Conservation (phyloP, 2,888 invertebrate species). For the Alcis repandata region DNA sequence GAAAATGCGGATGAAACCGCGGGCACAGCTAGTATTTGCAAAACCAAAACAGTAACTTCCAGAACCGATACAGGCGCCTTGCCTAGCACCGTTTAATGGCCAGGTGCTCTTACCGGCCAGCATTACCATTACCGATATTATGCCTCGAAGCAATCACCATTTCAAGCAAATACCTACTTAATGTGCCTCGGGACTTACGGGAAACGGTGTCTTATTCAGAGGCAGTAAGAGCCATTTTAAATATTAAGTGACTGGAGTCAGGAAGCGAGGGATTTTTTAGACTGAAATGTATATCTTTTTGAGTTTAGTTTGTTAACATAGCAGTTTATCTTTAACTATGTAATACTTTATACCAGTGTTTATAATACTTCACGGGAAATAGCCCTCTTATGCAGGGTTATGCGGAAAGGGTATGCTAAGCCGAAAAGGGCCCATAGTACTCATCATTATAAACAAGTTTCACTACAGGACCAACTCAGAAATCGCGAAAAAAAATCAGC, state of each 20-base stretch:
- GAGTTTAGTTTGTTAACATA: neutral
- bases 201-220: conserved; percentile 14
- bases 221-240: conserved; percentile 8
- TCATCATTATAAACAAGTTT: too few relatives aligned
- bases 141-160: conserved; percentile 44
- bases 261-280: neutral
- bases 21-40: too few relatives aligned
- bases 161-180: conserved; percentile 29
- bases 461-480: too few relatives aligned
- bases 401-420: too few relatives aligned
- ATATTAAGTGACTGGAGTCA: neutral
- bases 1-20: too few relatives aligned
- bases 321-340: neutral
- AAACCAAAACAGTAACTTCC: neutral
- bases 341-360: neutral
- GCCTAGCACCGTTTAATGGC: conserved; percentile 24
- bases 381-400: too few relatives aligned
- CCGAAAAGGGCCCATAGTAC: too few relatives aligned
- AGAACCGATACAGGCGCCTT: conserved; percentile 8
- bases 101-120: conserved; percentile 40
- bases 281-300: neutral
- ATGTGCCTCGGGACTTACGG: conserved; percentile 23
- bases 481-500: too few relatives aligned
- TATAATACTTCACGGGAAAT: too few relatives aligned
- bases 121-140: conserved; percentile 42